A percentile compares a stretch with the other conserved stretches of the same genome.
These are phyloP conservation scores for Adelognathus sp. DNA, from an alignment of 2,888 invertebrate species.

Conservation along the genomic window DNA sequence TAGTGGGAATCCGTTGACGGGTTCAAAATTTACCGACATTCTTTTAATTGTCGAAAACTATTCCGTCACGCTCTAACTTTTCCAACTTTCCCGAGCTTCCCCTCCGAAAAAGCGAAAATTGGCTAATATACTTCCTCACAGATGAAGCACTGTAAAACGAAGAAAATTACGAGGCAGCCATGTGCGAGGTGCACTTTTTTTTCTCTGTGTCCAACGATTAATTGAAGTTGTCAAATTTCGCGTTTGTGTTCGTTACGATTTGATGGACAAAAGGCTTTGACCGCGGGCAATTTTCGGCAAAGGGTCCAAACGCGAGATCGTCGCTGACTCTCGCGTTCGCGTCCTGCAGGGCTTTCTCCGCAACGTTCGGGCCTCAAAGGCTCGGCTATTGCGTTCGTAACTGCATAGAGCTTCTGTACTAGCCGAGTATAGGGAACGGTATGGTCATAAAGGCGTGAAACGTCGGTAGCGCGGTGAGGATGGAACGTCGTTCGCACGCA, in stretches of 20 bases:
- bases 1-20: too few relatives aligned
- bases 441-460: conserved; percentile 45
- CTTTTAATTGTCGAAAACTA: too few relatives aligned
- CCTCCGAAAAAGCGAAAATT: too few relatives aligned
- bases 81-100: too few relatives aligned
- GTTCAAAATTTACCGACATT: too few relatives aligned
- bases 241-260: not conserved
- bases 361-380: not conserved
- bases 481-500: conserved; percentile 9
- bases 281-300: not conserved
- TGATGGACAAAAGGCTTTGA: not conserved
- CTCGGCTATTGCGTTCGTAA: conserved; percentile 43
- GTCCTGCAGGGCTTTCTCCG: not conserved
- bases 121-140: too few relatives aligned
- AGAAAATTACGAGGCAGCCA: too few relatives aligned
- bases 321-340: conserved; percentile 16
- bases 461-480: conserved; percentile 10
- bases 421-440: conserved; percentile 50
- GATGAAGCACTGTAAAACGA: too few relatives aligned
- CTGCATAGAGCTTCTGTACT: conserved; percentile 21
- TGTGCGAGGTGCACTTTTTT: too few relatives aligned
- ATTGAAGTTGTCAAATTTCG: not conserved
- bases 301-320: not conserved
- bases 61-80: too few relatives aligned
- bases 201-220: not conserved